A percentile compares a stretch with the other conserved stretches of the same genome.
Evolutionary conservation across 2,888 invertebrate genomes (phyloP).

Genomic region (Trypoxylon attenuatum): DNA sequence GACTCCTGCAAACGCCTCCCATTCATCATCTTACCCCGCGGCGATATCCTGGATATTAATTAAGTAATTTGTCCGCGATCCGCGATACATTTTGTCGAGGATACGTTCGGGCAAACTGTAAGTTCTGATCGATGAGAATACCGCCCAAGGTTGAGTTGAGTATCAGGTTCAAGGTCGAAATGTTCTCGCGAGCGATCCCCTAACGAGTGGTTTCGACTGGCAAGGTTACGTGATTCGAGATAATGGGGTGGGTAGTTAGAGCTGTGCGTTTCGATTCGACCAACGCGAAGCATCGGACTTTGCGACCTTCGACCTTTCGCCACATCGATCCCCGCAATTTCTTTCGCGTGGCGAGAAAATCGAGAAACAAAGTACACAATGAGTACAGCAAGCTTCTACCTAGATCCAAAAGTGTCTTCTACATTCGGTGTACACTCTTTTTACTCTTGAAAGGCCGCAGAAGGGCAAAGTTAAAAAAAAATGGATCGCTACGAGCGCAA

Average conservation of each 20-base stretch:
- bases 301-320: too few relatives aligned
- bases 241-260: background rate
- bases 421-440: too few relatives aligned
- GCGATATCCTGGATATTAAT: constrained; percentile 26
- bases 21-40: constrained; percentile 8
- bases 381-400: too few relatives aligned
- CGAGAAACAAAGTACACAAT: too few relatives aligned
- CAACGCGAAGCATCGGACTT: too few relatives aligned
- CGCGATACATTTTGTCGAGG: background rate
- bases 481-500: too few relatives aligned
- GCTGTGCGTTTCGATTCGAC: too few relatives aligned
- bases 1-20: constrained; percentile 2
- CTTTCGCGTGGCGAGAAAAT: too few relatives aligned
- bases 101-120: background rate
- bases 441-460: too few relatives aligned
- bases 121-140: background rate
- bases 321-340: too few relatives aligned
- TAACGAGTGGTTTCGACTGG: background rate
- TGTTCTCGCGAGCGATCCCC: background rate
- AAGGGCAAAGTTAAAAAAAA: too few relatives aligned
- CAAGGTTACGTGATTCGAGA: background rate
- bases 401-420: too few relatives aligned
- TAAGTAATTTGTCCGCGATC: constrained; percentile 36
- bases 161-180: background rate
- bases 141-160: background rate